phyloP scores from a whole-genome alignment of 1,140 invertebrate species.

The Listronotus oregonensis region DNA sequence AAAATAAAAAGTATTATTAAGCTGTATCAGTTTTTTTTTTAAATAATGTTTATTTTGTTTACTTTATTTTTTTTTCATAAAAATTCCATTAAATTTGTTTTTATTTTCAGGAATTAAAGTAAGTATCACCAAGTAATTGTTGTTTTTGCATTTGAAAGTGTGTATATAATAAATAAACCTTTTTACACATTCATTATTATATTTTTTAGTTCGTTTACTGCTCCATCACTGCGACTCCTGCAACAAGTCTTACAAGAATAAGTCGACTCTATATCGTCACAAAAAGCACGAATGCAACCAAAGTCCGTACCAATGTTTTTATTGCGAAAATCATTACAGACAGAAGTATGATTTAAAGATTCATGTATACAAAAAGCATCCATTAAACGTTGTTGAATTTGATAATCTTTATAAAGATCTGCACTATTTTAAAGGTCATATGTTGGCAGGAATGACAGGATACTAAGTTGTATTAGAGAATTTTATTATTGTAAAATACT shows the following conservation, averaged over 20 bases:
- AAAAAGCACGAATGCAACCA: conserved; percentile 57
- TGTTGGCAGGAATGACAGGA: background rate
- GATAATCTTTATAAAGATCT: conserved; percentile 24
- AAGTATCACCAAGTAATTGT: too few species aligned
- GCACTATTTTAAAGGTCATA: conserved; percentile 21
- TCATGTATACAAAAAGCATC: conserved; percentile 44
- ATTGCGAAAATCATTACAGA: conserved; percentile 56
- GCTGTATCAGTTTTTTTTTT: too few species aligned
- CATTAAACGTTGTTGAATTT: conserved; percentile 21
- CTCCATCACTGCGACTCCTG: conserved; percentile 27
- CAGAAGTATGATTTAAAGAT: conserved; percentile 55
- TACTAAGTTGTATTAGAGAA: too few species aligned
- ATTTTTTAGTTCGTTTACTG: background rate
- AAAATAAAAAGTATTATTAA: too few species aligned
- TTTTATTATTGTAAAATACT: too few species aligned
- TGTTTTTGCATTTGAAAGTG: too few species aligned
- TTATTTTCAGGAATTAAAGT: too few species aligned
- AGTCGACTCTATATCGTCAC: conserved; percentile 59
- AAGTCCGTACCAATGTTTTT: conserved; percentile 63
- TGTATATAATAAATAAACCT: too few species aligned
- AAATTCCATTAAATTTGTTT: too few species aligned
- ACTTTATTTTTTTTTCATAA: too few species aligned
- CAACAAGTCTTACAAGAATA: conserved; percentile 59
- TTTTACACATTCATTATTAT: background rate
- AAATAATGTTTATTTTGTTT: too few species aligned